Evolutionary conservation across 2,888 invertebrate genomes (phyloP).

Genomic region (Eretmocerus hayati): DNA sequence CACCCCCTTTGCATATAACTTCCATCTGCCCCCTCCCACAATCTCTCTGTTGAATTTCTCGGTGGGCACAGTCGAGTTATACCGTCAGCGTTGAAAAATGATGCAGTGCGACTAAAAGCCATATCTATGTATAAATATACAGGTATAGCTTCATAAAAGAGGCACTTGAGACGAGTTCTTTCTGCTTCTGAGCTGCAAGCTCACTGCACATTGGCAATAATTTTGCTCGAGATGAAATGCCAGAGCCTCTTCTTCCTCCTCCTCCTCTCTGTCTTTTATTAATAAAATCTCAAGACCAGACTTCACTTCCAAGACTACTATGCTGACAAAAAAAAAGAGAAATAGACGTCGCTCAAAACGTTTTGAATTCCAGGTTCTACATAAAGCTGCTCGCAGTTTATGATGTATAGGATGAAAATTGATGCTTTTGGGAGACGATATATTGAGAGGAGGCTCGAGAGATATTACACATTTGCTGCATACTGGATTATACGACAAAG

Average conservation of each 20-base stretch:
- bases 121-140: constrained; percentile 28
- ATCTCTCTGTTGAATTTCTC: neutral
- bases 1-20: neutral
- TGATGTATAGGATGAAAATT: too few relatives aligned
- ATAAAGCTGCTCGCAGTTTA: too few relatives aligned
- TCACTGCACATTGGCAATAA: constrained; percentile 11
- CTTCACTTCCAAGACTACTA: constrained; percentile 13
- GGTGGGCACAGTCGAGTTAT: too few relatives aligned
- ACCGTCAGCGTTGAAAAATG: constrained; percentile 45
- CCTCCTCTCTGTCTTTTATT: constrained; percentile 7
- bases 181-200: constrained; percentile 2
- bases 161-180: neutral
- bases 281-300: constrained; percentile 9
- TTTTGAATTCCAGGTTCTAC: too few relatives aligned
- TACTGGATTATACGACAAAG: too few relatives aligned
- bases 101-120: constrained; percentile 38
- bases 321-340: neutral
- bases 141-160: neutral
- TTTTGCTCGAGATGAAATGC: constrained; percentile 14
- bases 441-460: neutral
- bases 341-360: neutral
- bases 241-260: neutral
- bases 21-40: neutral
- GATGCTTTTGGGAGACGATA: neutral
- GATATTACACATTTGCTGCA: constrained; percentile 20